phyloP scores from a whole-genome alignment of 1,140 invertebrate species.

The Ylistrum balloti region DNA sequence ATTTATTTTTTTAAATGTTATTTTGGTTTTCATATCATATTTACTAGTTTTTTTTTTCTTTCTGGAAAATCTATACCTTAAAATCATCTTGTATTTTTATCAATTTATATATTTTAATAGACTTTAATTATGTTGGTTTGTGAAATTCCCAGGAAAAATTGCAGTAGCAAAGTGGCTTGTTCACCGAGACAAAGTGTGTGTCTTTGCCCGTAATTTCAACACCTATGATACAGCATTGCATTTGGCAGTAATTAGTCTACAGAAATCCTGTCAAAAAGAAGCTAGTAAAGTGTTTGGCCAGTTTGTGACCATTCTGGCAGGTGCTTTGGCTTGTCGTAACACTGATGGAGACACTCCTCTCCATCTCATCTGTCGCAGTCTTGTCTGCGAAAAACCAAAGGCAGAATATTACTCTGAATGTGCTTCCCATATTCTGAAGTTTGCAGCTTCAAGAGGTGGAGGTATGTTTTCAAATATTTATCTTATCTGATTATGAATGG shows the following conservation, averaged over 20 bases:
- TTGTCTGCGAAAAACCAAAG: neutral
- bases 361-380: neutral
- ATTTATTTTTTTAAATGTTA: too few species aligned
- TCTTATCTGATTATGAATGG: too few species aligned
- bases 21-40: too few species aligned
- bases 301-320: neutral
- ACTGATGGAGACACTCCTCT: neutral
- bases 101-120: too few species aligned
- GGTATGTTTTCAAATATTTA: neutral
- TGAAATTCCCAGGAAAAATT: neutral
- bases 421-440: neutral
- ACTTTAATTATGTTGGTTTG: too few species aligned
- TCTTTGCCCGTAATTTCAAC: neutral
- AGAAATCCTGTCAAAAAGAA: neutral
- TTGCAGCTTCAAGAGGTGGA: neutral
- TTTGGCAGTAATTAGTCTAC: neutral
- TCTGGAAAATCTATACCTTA: too few species aligned
- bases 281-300: neutral
- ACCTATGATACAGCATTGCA: slow-evolving; percentile 1
- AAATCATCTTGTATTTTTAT: too few species aligned
- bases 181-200: neutral
- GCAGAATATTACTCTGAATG: neutral
- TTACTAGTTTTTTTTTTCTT: too few species aligned
- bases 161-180: neutral
- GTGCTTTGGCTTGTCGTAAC: neutral